Base-by-base conservation (phyloP, 2,888 invertebrate species). In the Drosophila rellima region DNA sequence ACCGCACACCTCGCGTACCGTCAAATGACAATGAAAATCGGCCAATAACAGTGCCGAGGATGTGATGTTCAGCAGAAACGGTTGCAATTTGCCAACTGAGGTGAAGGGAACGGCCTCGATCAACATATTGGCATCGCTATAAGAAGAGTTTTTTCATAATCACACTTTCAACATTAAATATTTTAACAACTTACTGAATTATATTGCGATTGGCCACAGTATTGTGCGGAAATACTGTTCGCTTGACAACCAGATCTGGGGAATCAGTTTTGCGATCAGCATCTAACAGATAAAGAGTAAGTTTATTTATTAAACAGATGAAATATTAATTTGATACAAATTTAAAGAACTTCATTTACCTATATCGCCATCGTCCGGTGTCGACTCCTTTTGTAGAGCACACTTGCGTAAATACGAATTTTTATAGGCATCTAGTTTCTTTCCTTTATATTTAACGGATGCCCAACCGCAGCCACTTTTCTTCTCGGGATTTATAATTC, bases 391-490 rank as follows among this genome's bases (percentile, higher is more conserved):
- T 87, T 94, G 94, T 17, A 94, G 79, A 48, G 94, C 94, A 84
- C 94, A 94, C 88, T 95, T 96, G 61, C 96, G 94, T 79, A 97
- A 95, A 95, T 97, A 98, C 61, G 95, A 95, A 74, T 96, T 96
- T 93, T 98, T 98, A 90, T 97, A 97, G 4, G 96, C 95, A 91
- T 98, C 98, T 88, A 98, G 92, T 92, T 97, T 97, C 89, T 96
- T 96, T 1, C 97, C 97, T 90, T 95, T 95, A 89, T 97, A 98
- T 89, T 96, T 96, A 35, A 97, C 97, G 2, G 97, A 97, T 2
- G 97, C 97, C 98, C 98, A 98, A 2, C 98, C 98, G 93, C 97
- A 98, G 1, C 97, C 97, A 39, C 97, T 97, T 88, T 97, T 96
- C 92, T 97, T 97, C 73, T 96, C 96, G 0, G 98, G 97, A 92